Conservation (phyloP, 2,797 vertebrate species). For the Tamandua tetradactyla region DNA sequence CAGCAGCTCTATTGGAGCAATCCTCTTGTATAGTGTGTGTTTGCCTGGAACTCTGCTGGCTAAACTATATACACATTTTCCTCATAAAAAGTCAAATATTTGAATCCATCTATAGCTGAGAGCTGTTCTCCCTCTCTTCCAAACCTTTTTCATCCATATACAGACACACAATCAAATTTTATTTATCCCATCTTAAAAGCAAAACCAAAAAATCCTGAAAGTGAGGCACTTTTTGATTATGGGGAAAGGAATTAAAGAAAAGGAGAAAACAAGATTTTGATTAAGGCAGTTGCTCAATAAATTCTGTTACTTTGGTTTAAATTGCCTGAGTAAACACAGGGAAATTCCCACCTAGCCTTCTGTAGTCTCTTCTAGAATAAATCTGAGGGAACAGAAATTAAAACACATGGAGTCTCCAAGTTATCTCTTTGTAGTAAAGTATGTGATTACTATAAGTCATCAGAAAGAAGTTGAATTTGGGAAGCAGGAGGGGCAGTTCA, state of each 20-base stretch:
- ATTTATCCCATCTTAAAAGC: not conserved
- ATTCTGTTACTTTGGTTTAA: not conserved
- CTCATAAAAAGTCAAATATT: not conserved
- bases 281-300: not conserved
- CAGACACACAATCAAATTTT: not conserved
- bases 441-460: no score
- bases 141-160: not conserved
- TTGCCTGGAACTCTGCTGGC: not conserved
- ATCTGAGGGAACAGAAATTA: constrained; percentile 10
- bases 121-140: not conserved
- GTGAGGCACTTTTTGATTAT: not conserved
- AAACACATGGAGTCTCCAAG: constrained; percentile 53
- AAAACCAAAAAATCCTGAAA: not conserved
- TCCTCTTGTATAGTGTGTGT: accelerated
- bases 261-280: not conserved
- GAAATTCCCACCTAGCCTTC: not conserved
- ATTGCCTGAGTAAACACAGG: not conserved
- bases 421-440: constrained; percentile 31
- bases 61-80: not conserved
- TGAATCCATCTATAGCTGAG: not conserved
- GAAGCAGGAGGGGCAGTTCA: not conserved
- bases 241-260: not conserved
- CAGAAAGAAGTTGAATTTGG: not conserved
- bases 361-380: not conserved
- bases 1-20: not conserved